Evolutionary conservation across 2,888 invertebrate species (phyloP).

Genomic region (Rhagonycha fulva): DNA sequence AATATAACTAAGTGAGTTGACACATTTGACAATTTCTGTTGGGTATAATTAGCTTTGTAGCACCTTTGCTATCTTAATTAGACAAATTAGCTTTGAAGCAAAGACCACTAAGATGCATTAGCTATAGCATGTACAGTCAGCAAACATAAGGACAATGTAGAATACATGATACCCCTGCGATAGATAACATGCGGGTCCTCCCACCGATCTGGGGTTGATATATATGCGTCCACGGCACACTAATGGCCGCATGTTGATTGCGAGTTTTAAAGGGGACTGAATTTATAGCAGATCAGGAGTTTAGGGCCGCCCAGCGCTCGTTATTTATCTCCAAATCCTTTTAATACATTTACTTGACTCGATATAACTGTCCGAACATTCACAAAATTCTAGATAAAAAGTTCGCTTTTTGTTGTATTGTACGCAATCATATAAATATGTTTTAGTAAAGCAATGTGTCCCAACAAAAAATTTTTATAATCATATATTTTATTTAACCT

Average conservation of each 20-base stretch:
- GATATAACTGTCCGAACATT: constrained; percentile 26
- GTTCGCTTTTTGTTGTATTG: constrained; percentile 13
- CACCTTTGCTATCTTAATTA: constrained; percentile 8
- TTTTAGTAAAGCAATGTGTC: neutral
- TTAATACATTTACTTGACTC: constrained; percentile 47
- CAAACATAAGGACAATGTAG: constrained; percentile 39
- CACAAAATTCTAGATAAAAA: constrained; percentile 22
- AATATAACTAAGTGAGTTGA: neutral
- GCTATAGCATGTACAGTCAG: constrained; percentile 11
- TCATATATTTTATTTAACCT: neutral
- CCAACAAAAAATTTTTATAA: neutral
- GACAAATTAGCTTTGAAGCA: constrained; percentile 19
- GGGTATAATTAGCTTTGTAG: neutral
- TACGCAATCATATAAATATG: constrained; percentile 3
- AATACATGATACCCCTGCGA: constrained; percentile 43
- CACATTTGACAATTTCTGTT: neutral
- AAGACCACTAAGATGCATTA: constrained; percentile 17
- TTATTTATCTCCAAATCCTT: constrained; percentile 51
- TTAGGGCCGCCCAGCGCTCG: constrained; percentile 41
- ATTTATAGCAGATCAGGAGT: constrained; percentile 51
- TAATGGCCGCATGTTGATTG: constrained; percentile 55
- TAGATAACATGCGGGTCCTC: constrained; percentile 49
- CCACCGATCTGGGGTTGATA: constrained; percentile 49
- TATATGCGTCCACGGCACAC: constrained; percentile 50
- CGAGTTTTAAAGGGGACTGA: constrained; percentile 52